Base-by-base conservation (phyloP, 2,888 invertebrate genomes). In the Cheilosia urbana region DNA sequence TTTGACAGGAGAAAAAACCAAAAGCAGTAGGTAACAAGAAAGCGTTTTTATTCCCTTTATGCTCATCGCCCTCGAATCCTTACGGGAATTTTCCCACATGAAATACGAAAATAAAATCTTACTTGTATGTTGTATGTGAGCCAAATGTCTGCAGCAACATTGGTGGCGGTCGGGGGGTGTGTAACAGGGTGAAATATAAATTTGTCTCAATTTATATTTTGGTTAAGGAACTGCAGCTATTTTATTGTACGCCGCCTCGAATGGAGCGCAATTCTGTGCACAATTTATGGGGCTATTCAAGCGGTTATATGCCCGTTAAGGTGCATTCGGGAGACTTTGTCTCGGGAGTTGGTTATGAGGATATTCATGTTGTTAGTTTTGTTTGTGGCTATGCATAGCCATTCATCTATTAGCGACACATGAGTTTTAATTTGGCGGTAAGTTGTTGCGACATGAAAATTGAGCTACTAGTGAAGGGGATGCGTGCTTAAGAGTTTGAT, bases 191-290 rank as follows among this genome's bases (percentile, higher is more conserved):
- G 81, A 87, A 78, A 82, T 82, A 82, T 78, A 78, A 87, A 87
- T 82, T 87, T 82, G 87, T 82, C 82, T 87, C 87, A 78, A 82
- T 82, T 87, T 87, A 78, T 87, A 78, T 73, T 87, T 69, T 37
- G 76, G 71, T 73, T 79, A 84, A 80, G 84, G 68, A 81, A 85
- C 85, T 85, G 85, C 81, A 85, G 81, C 40, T 77, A 85, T 81
- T 85, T 85, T 81, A 81, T 72, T 83, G 68, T 62, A 66, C 17
- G 42, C 30, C 49, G 71, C 24, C 66, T 58, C 24, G 21, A 60
- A 63, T 58, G 79, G 63, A 47, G 47, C 51, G 42, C 62, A 57
- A 40, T 51, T 40, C 55, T 58, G 68, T 82, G 62, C 30, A 49
- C 34, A 75, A 76, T 85, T 85, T 81, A 85, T 77, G 81, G 71